A percentile compares a stretch with the other conserved stretches of the same genome.
Conservation (phyloP, 2,113 vertebrate species). For the Cololabis saira region DNA sequence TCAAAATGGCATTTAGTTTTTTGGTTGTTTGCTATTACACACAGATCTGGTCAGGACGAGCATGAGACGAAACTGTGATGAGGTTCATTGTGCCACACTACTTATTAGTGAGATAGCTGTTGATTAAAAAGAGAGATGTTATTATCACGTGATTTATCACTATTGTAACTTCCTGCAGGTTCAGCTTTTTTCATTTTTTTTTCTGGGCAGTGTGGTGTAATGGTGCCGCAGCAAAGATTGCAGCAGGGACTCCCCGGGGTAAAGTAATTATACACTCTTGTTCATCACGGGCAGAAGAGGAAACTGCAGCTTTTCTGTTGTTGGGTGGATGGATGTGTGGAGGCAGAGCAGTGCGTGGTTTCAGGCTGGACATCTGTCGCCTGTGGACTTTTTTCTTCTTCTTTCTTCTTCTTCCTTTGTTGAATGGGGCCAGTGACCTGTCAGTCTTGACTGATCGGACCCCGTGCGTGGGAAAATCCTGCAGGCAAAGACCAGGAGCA, state of each 20-base stretch:
- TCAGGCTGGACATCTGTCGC: slow-evolving; percentile 90
- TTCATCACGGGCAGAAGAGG: slow-evolving; percentile 80
- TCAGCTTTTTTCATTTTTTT: slow-evolving; percentile 45
- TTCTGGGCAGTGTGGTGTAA: slow-evolving; percentile 71
- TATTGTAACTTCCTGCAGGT: background rate
- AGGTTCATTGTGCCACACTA: no score
- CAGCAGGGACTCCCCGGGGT: slow-evolving; percentile 75
- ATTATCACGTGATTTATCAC: no score
- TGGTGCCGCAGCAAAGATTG: slow-evolving; percentile 54
- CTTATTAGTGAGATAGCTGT: no score
- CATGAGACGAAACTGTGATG: background rate
- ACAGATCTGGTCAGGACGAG: background rate
- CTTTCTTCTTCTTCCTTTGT: slow-evolving; percentile 50
- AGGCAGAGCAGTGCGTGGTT: slow-evolving; percentile 64
- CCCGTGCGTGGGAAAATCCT: slow-evolving; percentile 89
- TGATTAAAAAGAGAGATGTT: no score
- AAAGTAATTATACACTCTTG: slow-evolving; percentile 77
- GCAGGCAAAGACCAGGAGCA: slow-evolving; percentile 80
- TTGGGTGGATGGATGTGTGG: slow-evolving; percentile 20
- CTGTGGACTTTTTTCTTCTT: slow-evolving; percentile 52
- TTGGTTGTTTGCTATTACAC: no score
- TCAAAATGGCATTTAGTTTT: no score
- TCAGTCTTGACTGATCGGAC: slow-evolving; percentile 89
- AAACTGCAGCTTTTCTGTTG: slow-evolving; percentile 57
- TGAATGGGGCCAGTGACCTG: slow-evolving; percentile 91